Evolutionary conservation across 1,140 invertebrate species (phyloP).

Genomic region (Pseudobourletiella spinata): DNA sequence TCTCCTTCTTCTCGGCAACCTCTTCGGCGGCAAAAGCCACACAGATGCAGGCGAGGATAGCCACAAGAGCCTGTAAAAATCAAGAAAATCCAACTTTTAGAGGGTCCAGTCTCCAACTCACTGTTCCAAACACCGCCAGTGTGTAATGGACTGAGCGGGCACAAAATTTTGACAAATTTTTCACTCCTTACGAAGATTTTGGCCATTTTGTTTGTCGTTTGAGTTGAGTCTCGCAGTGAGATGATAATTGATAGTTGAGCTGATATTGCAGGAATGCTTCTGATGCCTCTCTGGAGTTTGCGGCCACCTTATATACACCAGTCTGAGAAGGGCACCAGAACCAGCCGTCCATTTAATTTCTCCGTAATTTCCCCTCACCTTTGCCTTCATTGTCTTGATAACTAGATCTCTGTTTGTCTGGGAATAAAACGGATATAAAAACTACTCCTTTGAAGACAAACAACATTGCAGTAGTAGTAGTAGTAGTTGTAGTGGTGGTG

Average conservation of each 20-base stretch:
- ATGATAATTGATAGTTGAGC: slow-evolving; percentile 5
- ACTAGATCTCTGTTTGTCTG: too few species aligned
- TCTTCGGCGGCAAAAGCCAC: slow-evolving; percentile 25
- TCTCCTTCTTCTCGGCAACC: slow-evolving; percentile 25
- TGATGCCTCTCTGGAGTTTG: slow-evolving; percentile 10
- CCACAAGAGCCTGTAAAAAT: slow-evolving; percentile 10
- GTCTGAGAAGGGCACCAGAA: slow-evolving; percentile 15
- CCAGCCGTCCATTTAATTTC: slow-evolving; percentile 11
- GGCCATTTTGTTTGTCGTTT: slow-evolving; percentile 8
- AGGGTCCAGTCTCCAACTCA: background rate
- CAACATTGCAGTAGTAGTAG: too few species aligned
- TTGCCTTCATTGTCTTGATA: slow-evolving; percentile 21
- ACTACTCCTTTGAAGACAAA: too few species aligned
- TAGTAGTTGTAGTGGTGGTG: too few species aligned
- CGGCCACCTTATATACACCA: slow-evolving; percentile 14
- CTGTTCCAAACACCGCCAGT: background rate
- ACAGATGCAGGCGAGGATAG: slow-evolving; percentile 19
- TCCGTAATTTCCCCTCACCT: slow-evolving; percentile 22
- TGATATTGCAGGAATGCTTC: slow-evolving; percentile 12
- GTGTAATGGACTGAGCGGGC: too few species aligned
- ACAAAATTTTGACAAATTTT: too few species aligned
- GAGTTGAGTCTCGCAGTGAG: too few species aligned
- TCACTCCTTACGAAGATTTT: slow-evolving; percentile 18
- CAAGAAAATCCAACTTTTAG: background rate
- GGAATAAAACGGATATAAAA: too few species aligned